These are phyloP conservation scores for Microchrysa polita DNA, from an alignment of 2,888 invertebrate species.

Conservation along the genomic window DNA sequence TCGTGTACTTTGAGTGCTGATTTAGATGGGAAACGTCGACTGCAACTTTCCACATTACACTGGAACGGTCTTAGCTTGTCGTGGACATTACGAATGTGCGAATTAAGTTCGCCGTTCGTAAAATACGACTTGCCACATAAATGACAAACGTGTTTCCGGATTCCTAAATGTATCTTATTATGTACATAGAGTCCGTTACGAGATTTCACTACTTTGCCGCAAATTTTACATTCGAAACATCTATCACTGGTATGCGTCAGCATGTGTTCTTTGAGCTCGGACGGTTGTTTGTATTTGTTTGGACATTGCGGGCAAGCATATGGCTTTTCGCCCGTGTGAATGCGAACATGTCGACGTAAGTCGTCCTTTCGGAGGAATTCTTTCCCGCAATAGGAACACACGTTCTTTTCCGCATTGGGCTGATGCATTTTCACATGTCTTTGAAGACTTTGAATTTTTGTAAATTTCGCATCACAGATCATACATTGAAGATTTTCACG, in stretches of 20 bases:
- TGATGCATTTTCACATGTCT: conserved; percentile 54
- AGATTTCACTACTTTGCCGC: conserved; percentile 53
- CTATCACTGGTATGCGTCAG: conserved; percentile 51
- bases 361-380: conserved; percentile 54
- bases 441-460: conserved; percentile 43
- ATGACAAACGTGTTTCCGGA: conserved; percentile 53
- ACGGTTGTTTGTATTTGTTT: conserved; percentile 55
- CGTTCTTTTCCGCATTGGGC: conserved; percentile 52
- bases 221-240: conserved; percentile 52
- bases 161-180: conserved; percentile 53
- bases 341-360: conserved; percentile 55
- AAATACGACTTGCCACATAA: conserved; percentile 52
- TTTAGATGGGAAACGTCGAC: conserved; percentile 51
- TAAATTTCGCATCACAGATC: conserved; percentile 30
- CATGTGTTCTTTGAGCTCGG: conserved; percentile 53
- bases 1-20: conserved; percentile 51
- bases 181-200: conserved; percentile 54
- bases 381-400: conserved; percentile 53
- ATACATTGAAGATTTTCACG: conserved; percentile 10
- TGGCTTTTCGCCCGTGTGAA: conserved; percentile 55
- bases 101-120: conserved; percentile 52
- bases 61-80: conserved; percentile 50
- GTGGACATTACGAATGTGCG: conserved; percentile 53
- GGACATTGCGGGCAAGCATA: conserved; percentile 55
- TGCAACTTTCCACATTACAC: conserved; percentile 51